Base-by-base conservation (phyloP, 1,140 invertebrate genomes). In the Daktulosphaira vitifoliae region DNA sequence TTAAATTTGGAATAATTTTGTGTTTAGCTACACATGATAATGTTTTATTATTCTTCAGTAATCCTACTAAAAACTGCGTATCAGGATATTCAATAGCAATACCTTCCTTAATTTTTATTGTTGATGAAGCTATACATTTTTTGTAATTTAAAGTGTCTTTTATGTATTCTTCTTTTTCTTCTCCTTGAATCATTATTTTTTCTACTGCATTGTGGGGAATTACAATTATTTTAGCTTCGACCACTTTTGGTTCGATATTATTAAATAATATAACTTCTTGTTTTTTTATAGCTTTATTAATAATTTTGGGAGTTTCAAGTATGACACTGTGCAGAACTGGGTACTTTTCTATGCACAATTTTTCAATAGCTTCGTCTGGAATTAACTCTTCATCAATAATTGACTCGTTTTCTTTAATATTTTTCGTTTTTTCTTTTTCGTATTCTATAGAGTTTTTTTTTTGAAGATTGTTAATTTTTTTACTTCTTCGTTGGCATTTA, bases 51-150 rank as follows among this genome's bases (percentile, higher is more conserved):
- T 65, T 67, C 44, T 78, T 80, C 68, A 78, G 78, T 64, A 78
- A 78, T 42, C 71, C 72, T 2, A 68, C 18, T 3, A 50, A 26
- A 9, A 53, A 62, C 23, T 65, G 67, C 6, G 66, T 65, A 23
- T 68, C 68, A 37, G 80, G 78, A 78, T 87, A 81, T 4, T 75
- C 80, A 20, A 80, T 80, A 67, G 81, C 75, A 70, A 81, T 78
- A 3, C 83, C 76, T 71, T 85, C 82, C 7, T 79, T 69, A 25
- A 80, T 73, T 66, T 80, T 78, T 25, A 86, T 71, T 13, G 38
- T 39, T 13, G 51, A 13, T 68, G 77, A 77, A 13, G 56, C 56
- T 22, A 20, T 29, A 46, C 5, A 29, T 62, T 13, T 62, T 33
- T 62, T 62, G 3, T 23, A 9, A 15, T 62, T 18, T 15, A 20